Evolutionary conservation across 2,888 invertebrate species (phyloP).

Genomic region (Dryocosmus kuriphilus): DNA sequence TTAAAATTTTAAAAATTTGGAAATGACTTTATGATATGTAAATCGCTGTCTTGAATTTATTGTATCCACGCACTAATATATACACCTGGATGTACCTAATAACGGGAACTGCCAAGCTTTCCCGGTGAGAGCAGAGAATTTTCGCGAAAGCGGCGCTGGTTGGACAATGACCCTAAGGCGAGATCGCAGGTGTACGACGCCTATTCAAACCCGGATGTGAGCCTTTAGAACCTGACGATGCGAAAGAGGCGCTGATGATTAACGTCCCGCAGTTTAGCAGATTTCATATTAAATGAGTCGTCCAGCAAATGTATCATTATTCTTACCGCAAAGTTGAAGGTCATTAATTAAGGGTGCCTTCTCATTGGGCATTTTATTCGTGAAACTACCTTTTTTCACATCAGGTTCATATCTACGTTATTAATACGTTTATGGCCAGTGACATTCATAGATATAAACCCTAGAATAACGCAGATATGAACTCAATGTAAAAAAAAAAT

Average conservation of each 20-base stretch:
- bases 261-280: slow-evolving; percentile 10
- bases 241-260: slow-evolving; percentile 31
- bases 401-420: too few species aligned
- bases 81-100: slow-evolving; percentile 7
- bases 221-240: slow-evolving; percentile 36
- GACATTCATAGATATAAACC: too few species aligned
- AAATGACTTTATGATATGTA: too few species aligned
- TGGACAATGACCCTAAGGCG: slow-evolving; percentile 49
- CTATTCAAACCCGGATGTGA: slow-evolving; percentile 38
- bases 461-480: too few species aligned
- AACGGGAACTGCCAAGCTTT: slow-evolving; percentile 49
- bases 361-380: too few species aligned
- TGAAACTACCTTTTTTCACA: too few species aligned
- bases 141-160: slow-evolving; percentile 52
- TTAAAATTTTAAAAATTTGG: too few species aligned
- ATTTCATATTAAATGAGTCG: slow-evolving; percentile 27
- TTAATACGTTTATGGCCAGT: too few species aligned
- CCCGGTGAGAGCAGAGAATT: slow-evolving; percentile 50
- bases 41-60: not conserved
- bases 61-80: not conserved
- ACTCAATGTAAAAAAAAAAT: too few species aligned
- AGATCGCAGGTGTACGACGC: slow-evolving; percentile 41
- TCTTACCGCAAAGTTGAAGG: not conserved
- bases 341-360: not conserved
- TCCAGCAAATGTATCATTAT: slow-evolving; percentile 5